A percentile compares a stretch with the other conserved stretches of the same genome.
phyloP scores from a whole-genome alignment of 2,888 invertebrate species.

The Priocnemis perturbator region DNA sequence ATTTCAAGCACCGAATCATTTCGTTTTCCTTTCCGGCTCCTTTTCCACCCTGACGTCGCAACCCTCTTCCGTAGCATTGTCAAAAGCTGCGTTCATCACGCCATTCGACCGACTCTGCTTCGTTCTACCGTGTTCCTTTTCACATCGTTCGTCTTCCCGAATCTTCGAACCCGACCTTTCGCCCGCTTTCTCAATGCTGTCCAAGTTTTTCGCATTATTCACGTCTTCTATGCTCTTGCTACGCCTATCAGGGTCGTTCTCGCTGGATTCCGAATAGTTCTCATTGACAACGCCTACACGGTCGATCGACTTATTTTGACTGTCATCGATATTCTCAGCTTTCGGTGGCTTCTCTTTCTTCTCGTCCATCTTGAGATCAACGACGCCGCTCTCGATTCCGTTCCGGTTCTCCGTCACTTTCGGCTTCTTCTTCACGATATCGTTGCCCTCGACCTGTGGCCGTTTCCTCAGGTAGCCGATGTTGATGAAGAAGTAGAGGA shows the following conservation, averaged over 20 bases:
- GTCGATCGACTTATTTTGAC: constrained; percentile 30
- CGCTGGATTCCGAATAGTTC: constrained; percentile 11
- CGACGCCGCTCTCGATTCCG: constrained; percentile 40
- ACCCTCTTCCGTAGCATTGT: constrained; percentile 40
- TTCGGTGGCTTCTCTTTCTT: constrained; percentile 28
- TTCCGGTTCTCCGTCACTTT: constrained; percentile 52
- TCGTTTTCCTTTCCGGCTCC: constrained; percentile 31
- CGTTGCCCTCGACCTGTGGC: constrained; percentile 77
- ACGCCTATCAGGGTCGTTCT: not conserved
- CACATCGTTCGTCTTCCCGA: not conserved
- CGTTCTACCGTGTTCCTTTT: constrained; percentile 8
- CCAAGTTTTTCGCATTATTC: constrained; percentile 64
- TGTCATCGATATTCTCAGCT: constrained; percentile 12
- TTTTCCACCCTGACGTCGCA: constrained; percentile 59
- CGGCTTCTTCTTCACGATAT: constrained; percentile 79
- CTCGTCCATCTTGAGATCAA: constrained; percentile 48
- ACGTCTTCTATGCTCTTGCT: constrained; percentile 54
- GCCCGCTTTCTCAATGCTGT: constrained; percentile 53
- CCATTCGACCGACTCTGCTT: constrained; percentile 41
- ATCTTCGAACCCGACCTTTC: not conserved
- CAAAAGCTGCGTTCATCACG: constrained; percentile 31
- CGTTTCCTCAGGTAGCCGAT: constrained; percentile 80
- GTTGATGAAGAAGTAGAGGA: constrained; percentile 84
- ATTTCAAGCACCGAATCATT: too few relatives aligned
- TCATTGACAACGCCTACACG: constrained; percentile 45